Conservation (phyloP, 1,140 invertebrate species). For the Leptinotarsa lineolata region DNA sequence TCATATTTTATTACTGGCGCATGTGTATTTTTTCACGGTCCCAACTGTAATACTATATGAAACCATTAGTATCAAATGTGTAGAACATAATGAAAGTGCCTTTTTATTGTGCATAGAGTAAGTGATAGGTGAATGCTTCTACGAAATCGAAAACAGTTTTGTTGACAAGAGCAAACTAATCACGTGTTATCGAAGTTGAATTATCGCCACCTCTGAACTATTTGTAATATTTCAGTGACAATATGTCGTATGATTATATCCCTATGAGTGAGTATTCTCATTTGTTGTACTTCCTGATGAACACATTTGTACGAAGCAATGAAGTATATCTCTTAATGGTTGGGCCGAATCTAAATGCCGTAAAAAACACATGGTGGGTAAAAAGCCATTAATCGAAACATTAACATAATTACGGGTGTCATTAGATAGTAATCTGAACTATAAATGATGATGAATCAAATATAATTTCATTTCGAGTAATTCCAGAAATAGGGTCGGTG, state of each 20-base stretch:
- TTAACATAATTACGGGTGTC: background rate
- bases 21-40: too few relatives aligned
- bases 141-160: too few relatives aligned
- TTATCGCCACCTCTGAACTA: background rate
- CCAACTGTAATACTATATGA: too few relatives aligned
- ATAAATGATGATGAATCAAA: slow-evolving; percentile 6
- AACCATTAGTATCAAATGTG: too few relatives aligned
- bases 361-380: background rate
- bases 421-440: background rate
- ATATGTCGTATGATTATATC: background rate
- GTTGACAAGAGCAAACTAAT: too few relatives aligned
- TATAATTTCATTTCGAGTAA: slow-evolving; percentile 5
- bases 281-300: background rate
- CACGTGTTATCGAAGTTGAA: background rate
- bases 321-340: slow-evolving; percentile 3
- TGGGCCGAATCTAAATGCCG: background rate
- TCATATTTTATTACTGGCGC: too few relatives aligned
- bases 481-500: background rate
- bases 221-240: slow-evolving; percentile 6
- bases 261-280: background rate
- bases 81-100: too few relatives aligned
- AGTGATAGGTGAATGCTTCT: too few relatives aligned
- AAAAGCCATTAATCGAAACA: slow-evolving; percentile 1
- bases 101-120: too few relatives aligned
- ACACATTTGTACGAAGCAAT: slow-evolving; percentile 4